phyloP scores from a whole-genome alignment of 2,113 vertebrate species.

The Bothrops jararaca region DNA sequence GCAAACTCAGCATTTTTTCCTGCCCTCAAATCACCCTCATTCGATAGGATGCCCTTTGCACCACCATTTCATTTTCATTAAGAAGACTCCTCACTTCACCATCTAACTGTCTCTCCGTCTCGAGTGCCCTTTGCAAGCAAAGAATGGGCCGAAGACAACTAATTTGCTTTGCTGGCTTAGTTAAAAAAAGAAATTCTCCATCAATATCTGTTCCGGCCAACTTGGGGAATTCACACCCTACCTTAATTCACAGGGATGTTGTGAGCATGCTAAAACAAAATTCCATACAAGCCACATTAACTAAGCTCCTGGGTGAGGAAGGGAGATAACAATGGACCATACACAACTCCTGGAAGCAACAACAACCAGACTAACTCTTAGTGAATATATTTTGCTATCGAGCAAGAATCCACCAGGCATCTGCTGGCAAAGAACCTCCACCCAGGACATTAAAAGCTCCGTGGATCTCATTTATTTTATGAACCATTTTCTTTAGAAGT shows the following conservation, averaged over 20 bases:
- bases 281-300: neutral
- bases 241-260: neutral
- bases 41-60: constrained; percentile 50
- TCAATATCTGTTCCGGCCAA: neutral
- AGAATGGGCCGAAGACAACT: constrained; percentile 48
- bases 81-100: neutral
- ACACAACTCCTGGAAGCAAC: neutral
- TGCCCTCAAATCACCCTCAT: neutral
- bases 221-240: neutral
- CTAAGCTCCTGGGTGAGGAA: neutral
- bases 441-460: neutral
- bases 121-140: constrained; percentile 59
- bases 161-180: constrained; percentile 42
- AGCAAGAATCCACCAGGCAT: neutral
- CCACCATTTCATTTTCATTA: neutral
- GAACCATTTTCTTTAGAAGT: neutral
- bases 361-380: neutral
- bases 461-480: neutral
- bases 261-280: neutral
- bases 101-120: constrained; percentile 55
- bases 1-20: constrained; percentile 53
- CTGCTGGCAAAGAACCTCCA: neutral
- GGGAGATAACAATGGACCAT: too few species aligned
- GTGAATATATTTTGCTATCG: neutral
- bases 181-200: constrained; percentile 43